phyloP scores from a whole-genome alignment of 2,113 vertebrate genomes.

The Erpornis zantholeuca region DNA sequence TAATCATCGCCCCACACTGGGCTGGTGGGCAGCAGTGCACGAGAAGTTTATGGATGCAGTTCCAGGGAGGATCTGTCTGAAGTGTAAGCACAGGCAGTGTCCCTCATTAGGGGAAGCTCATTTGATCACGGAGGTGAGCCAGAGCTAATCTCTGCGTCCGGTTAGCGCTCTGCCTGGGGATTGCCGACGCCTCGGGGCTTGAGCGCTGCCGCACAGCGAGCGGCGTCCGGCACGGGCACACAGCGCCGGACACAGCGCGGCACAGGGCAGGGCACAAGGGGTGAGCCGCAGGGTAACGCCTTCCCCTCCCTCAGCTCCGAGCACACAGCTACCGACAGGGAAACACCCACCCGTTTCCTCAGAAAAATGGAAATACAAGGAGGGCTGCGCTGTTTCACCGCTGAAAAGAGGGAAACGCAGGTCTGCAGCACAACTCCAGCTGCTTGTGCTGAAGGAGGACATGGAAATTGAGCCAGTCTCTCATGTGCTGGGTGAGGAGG shows the following conservation, averaged over 20 bases:
- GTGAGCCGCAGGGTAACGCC: background rate
- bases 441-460: background rate
- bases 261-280: background rate
- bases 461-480: background rate
- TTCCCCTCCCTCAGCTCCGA: background rate
- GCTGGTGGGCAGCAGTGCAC: rapidly evolving
- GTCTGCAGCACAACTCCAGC: background rate
- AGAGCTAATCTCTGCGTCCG: background rate
- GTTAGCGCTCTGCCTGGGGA: background rate
- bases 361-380: background rate
- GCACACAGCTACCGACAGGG: rapidly evolving
- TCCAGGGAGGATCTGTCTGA: background rate
- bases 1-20: background rate
- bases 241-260: rapidly evolving
- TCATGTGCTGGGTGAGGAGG: rapidly evolving
- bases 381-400: background rate
- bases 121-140: background rate
- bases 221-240: background rate
- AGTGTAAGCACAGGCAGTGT: background rate
- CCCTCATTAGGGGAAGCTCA: conserved; percentile 7
- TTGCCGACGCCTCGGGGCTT: background rate
- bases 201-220: background rate
- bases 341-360: background rate
- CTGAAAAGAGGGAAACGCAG: background rate
- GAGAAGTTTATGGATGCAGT: background rate